Percentiles rank a stretch among this genome's conserved stretches.
Evolutionary conservation across 2,113 vertebrate species (phyloP).

Genomic region (Sinocyclocheilus grahami): DNA sequence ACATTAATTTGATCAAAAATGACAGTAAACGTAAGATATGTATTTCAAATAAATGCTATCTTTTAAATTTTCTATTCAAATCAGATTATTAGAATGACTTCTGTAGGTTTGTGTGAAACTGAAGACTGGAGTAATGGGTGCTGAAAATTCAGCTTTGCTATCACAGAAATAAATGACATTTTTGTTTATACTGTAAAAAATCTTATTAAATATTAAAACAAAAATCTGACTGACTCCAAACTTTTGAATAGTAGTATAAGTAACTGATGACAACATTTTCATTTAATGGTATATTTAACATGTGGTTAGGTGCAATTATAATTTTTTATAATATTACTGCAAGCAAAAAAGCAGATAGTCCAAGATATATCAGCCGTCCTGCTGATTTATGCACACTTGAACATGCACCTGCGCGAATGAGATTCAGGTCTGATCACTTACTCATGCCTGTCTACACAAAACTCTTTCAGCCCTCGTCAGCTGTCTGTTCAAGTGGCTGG

Average conservation of each 20-base stretch:
- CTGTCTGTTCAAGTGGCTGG: constrained; percentile 6
- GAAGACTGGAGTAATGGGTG: too few species aligned
- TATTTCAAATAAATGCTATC: too few species aligned
- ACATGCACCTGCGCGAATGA: neutral
- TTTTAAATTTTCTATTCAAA: neutral
- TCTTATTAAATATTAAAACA: too few species aligned
- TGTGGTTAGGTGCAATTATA: neutral
- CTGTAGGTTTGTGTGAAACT: too few species aligned
- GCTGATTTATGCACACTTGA: constrained; percentile 30
- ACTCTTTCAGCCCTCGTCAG: constrained; percentile 2
- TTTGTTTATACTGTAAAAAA: too few species aligned
- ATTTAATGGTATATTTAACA: too few species aligned
- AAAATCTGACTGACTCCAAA: too few species aligned
- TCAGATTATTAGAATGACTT: neutral
- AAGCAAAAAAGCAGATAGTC: neutral
- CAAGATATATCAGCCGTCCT: neutral
- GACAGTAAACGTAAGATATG: too few species aligned
- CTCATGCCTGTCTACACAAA: neutral
- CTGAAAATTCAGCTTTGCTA: too few species aligned
- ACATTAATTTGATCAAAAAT: too few species aligned
- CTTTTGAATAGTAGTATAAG: neutral
- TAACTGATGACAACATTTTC: neutral
- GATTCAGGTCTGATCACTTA: constrained; percentile 19
- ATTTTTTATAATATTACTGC: neutral
- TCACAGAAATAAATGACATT: too few species aligned